These are phyloP conservation scores for Lamprologus lemairii DNA, from an alignment of 2,113 vertebrate genomes.

Conservation along the genomic window DNA sequence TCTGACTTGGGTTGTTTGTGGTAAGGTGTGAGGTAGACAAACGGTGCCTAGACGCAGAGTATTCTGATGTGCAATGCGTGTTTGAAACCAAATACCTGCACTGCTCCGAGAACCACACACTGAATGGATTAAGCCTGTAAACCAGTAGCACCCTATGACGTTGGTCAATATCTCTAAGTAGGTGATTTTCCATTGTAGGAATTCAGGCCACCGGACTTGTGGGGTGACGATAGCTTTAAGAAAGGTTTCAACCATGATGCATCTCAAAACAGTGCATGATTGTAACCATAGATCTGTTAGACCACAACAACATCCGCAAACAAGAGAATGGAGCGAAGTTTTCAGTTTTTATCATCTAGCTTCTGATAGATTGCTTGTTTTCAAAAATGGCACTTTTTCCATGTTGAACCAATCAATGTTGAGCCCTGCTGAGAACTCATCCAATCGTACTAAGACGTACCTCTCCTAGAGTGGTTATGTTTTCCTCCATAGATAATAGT, in stretches of 20 bases:
- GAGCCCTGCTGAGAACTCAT: background rate
- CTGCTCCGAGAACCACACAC: background rate
- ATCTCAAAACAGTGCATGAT: background rate
- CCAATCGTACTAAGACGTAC: background rate
- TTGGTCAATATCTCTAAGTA: constrained; percentile 18
- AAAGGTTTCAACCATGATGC: background rate
- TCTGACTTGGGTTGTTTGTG: background rate
- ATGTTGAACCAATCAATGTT: background rate
- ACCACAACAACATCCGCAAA: no score
- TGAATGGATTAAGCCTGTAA: background rate
- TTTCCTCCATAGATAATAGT: background rate
- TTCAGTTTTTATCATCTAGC: background rate
- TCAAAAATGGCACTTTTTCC: background rate
- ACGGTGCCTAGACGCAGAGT: background rate
- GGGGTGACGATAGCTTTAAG: background rate
- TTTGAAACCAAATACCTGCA: constrained; percentile 9
- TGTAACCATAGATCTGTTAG: background rate
- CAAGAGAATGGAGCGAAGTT: background rate
- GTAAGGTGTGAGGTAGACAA: background rate
- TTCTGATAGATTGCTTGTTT: background rate
- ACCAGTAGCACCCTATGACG: constrained; percentile 5
- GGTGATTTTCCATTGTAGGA: background rate
- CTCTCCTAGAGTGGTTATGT: background rate
- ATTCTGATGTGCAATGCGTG: background rate
- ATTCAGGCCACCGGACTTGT: background rate